Evolutionary conservation across 2,888 invertebrate genomes (phyloP).

Genomic region (Drosophila mimetica): DNA sequence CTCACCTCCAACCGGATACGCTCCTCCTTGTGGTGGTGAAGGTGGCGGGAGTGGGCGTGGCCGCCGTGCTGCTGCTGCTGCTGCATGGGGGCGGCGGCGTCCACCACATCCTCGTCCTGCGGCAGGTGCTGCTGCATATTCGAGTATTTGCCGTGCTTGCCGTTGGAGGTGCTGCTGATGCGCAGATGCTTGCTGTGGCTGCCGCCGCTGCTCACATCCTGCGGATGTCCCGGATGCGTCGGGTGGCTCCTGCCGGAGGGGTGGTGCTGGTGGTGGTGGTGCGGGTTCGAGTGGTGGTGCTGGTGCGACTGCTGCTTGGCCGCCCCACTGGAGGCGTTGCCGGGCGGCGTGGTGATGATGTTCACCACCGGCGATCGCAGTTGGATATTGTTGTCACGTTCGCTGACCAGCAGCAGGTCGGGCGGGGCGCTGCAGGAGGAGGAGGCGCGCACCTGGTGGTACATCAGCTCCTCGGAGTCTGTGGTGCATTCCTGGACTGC

Average conservation of each 20-base stretch:
- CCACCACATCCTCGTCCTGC: constrained; percentile 64
- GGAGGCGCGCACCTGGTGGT: constrained; percentile 86
- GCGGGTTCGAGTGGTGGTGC: constrained; percentile 51
- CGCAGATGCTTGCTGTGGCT: constrained; percentile 73
- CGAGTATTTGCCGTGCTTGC: constrained; percentile 66
- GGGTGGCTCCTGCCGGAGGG: constrained; percentile 39
- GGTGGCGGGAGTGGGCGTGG: constrained; percentile 60
- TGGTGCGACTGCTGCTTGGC: constrained; percentile 46
- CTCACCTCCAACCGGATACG: constrained; percentile 84
- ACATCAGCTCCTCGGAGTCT: constrained; percentile 89
- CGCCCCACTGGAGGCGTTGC: constrained; percentile 65
- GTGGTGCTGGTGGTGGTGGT: constrained; percentile 15
- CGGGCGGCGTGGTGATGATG: constrained; percentile 80
- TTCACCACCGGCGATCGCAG: constrained; percentile 82
- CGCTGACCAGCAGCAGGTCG: constrained; percentile 87
- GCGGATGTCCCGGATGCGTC: constrained; percentile 41
- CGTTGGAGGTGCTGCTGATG: constrained; percentile 63
- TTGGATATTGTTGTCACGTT: constrained; percentile 85
- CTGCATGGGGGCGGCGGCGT: constrained; percentile 57
- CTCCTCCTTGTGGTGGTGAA: constrained; percentile 75
- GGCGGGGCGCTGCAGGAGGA: constrained; percentile 88
- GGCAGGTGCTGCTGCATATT: constrained; percentile 56
- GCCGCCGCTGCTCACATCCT: constrained; percentile 65
- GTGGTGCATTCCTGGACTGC: constrained; percentile 88
- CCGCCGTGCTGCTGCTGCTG: constrained; percentile 33